Percentiles rank a stretch among this genome's conserved stretches.
phyloP scores from a whole-genome alignment of 2,888 invertebrate species.

The Dendrolimus pini region DNA sequence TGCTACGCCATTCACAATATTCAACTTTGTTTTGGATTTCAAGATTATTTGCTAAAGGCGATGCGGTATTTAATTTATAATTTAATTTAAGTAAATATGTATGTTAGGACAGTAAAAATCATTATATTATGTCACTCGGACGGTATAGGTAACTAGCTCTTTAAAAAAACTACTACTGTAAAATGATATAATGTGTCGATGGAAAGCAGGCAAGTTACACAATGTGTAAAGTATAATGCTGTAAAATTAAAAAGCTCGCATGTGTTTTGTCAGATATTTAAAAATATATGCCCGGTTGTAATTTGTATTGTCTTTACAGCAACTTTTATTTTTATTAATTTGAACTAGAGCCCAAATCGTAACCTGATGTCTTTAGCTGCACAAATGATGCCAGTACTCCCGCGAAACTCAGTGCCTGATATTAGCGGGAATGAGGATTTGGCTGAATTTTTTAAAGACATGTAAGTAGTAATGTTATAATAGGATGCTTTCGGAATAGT shows the following conservation, averaged over 20 bases:
- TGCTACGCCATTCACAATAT: constrained; percentile 73
- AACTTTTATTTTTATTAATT: constrained; percentile 4
- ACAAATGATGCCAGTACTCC: constrained; percentile 55
- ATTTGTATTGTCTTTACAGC: no score
- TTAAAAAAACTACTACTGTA: no score
- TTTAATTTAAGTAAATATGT: not conserved
- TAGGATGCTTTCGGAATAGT: no score
- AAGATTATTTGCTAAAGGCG: constrained; percentile 56
- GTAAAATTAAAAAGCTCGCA: no score
- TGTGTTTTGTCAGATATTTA: no score
- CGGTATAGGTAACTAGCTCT: no score
- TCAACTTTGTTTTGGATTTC: constrained; percentile 72
- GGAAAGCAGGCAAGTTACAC: no score
- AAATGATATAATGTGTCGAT: no score
- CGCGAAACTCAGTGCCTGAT: constrained; percentile 49
- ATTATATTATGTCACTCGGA: no score
- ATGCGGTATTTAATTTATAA: constrained; percentile 40
- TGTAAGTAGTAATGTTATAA: constrained; percentile 28
- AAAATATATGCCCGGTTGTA: no score
- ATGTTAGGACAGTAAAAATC: no score
- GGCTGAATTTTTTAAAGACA: constrained; percentile 36
- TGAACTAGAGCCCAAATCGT: constrained; percentile 37
- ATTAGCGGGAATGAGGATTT: constrained; percentile 37
- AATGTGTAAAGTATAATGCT: no score
- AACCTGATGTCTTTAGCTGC: constrained; percentile 60